Percentiles rank a stretch among this genome's conserved stretches.
phyloP scores from a whole-genome alignment of 2,888 invertebrate species.

The Pogonocherus hispidulus region DNA sequence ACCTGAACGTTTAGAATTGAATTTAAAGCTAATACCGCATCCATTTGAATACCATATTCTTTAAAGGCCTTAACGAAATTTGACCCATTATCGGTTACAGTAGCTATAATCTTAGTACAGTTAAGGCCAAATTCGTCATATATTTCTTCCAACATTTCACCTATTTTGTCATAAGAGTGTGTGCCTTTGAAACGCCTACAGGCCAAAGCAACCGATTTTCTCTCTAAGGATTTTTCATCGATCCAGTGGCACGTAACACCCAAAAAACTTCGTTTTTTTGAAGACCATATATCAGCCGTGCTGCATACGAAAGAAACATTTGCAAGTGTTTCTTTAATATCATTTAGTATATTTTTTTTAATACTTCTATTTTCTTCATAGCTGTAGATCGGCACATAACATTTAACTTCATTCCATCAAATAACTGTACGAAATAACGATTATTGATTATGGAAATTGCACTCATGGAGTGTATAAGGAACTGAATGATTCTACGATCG shows the following conservation, averaged over 20 bases:
- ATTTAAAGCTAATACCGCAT: too few species aligned
- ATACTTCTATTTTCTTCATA: background rate
- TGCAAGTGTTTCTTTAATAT: background rate
- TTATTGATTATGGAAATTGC: background rate
- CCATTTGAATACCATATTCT: too few species aligned
- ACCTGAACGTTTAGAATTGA: too few species aligned
- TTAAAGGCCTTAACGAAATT: too few species aligned
- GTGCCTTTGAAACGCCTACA: background rate
- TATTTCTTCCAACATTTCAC: background rate
- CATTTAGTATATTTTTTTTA: background rate
- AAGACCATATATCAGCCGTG: slow-evolving; percentile 14
- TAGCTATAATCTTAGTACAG: background rate
- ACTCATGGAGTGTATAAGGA: background rate
- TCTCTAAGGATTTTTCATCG: background rate
- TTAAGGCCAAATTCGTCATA: background rate
- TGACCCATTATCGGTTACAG: too few species aligned
- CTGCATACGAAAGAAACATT: slow-evolving; percentile 5
- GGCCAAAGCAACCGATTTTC: slow-evolving; percentile 1
- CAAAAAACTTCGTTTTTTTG: slow-evolving; percentile 2
- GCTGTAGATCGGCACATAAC: background rate
- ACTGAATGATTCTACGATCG: background rate
- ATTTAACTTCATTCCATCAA: background rate
- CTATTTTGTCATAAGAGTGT: slow-evolving; percentile 8
- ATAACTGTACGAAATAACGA: background rate
- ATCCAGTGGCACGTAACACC: slow-evolving; percentile 14